Evolutionary conservation across 2,888 invertebrate species (phyloP).

Genomic region (Drosophila limbata): DNA sequence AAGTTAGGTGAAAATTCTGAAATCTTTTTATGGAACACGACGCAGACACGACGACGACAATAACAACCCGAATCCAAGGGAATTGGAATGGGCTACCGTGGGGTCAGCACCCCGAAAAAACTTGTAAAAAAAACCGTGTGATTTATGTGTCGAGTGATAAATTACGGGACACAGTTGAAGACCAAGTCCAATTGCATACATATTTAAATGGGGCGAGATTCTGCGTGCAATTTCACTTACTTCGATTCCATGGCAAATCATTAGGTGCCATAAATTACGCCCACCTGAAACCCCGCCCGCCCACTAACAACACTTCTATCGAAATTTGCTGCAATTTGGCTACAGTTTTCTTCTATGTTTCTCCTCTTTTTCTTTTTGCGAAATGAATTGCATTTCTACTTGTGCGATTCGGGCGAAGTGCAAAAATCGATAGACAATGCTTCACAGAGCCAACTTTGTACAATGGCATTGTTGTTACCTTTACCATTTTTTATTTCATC

Average conservation of each 20-base stretch:
- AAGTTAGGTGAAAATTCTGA: constrained; percentile 3
- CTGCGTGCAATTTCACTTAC: constrained; percentile 34
- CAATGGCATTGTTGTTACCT: constrained; percentile 53
- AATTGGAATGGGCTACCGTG: constrained; percentile 16
- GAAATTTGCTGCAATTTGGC: constrained; percentile 49
- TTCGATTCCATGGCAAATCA: constrained; percentile 55
- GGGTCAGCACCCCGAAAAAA: constrained; percentile 29
- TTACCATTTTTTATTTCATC: constrained; percentile 45
- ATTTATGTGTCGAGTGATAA: constrained; percentile 55
- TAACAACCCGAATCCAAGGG: constrained; percentile 36
- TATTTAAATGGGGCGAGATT: constrained; percentile 11
- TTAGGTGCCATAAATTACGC: constrained; percentile 71
- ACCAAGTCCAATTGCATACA: constrained; percentile 1
- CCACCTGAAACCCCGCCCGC: constrained; percentile 40
- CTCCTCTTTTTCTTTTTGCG: constrained; percentile 24
- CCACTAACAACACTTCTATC: constrained; percentile 27
- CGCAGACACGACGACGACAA: constrained; percentile 70
- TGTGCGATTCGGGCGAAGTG: constrained; percentile 65
- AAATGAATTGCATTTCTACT: constrained; percentile 74
- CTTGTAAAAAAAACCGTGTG: constrained; percentile 28
- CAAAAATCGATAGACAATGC: constrained; percentile 78
- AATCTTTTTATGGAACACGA: constrained; percentile 46
- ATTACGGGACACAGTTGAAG: constrained; percentile 18
- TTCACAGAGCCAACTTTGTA: constrained; percentile 39
- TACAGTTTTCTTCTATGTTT: constrained; percentile 16